A percentile compares a stretch with the other conserved stretches of the same genome.
Conservation (phyloP, 2,797 vertebrate genomes). For the Pteropus rufus region DNA sequence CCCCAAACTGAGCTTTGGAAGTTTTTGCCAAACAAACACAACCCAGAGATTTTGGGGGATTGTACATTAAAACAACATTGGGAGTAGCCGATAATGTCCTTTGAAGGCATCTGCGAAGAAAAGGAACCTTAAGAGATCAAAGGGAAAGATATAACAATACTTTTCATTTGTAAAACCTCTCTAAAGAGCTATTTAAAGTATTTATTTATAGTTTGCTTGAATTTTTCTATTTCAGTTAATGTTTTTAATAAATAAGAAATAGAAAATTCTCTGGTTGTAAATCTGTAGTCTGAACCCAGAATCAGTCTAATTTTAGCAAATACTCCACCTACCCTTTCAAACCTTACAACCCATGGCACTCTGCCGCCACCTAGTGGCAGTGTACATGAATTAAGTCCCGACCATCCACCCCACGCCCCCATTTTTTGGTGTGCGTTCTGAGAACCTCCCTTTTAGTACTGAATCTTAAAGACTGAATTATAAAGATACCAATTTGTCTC, state of each 20-base stretch:
- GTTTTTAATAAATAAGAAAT: neutral
- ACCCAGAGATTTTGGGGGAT: neutral
- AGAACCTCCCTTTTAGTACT: neutral
- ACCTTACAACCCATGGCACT: neutral
- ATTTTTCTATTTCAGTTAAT: neutral
- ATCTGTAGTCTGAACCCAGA: slow-evolving; percentile 16
- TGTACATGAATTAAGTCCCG: neutral
- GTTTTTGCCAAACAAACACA: neutral
- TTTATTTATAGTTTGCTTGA: neutral
- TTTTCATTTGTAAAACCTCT: neutral
- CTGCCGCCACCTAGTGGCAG: slow-evolving; percentile 54
- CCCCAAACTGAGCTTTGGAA: neutral
- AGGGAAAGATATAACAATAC: neutral
- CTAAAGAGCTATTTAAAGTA: neutral
- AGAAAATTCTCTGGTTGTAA: neutral
- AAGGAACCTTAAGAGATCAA: neutral
- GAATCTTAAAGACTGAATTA: neutral
- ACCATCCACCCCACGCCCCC: accelerated
- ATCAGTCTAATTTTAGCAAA: neutral
- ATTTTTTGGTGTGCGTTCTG: neutral
- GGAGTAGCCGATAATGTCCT: neutral
- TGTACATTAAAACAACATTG: neutral
- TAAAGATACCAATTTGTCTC: neutral
- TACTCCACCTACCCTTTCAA: accelerated
- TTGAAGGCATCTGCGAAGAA: neutral